phyloP scores from a whole-genome alignment of 2,888 invertebrate species.

The Diaperis boleti region DNA sequence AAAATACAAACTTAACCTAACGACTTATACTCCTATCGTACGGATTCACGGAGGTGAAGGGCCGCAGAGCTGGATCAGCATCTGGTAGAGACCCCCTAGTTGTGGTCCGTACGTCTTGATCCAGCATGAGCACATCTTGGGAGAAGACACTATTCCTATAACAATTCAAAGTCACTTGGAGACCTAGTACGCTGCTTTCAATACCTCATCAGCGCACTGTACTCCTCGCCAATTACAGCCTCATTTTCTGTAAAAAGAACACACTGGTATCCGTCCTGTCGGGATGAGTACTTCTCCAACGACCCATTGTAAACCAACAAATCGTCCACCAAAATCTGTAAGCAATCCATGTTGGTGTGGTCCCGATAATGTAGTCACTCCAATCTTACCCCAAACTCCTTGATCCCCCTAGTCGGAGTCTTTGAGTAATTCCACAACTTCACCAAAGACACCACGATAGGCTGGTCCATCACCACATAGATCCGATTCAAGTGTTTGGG shows the following conservation, averaged over 20 bases:
- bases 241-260: constrained; percentile 59
- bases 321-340: constrained; percentile 84
- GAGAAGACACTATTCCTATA: constrained; percentile 56
- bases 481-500: constrained; percentile 76
- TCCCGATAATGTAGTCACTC: background rate
- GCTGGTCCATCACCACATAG: constrained; percentile 83
- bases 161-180: constrained; percentile 17
- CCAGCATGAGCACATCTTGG: constrained; percentile 54
- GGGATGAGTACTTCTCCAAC: constrained; percentile 53
- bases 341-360: too few relatives aligned
- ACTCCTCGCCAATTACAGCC: constrained; percentile 53
- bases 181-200: background rate
- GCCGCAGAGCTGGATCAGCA: constrained; percentile 61
- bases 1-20: constrained; percentile 1
- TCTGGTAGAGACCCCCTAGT: constrained; percentile 57
- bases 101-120: constrained; percentile 52
- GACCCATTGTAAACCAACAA: constrained; percentile 83
- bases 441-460: constrained; percentile 79
- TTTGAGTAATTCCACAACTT: constrained; percentile 90
- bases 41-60: constrained; percentile 62
- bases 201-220: constrained; percentile 54
- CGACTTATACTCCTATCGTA: constrained; percentile 51
- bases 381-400: constrained; percentile 81
- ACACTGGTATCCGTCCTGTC: constrained; percentile 52
- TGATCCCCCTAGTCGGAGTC: constrained; percentile 80